Base-by-base conservation (phyloP, 2,888 invertebrate species). In the Crocallis elinguaria region DNA sequence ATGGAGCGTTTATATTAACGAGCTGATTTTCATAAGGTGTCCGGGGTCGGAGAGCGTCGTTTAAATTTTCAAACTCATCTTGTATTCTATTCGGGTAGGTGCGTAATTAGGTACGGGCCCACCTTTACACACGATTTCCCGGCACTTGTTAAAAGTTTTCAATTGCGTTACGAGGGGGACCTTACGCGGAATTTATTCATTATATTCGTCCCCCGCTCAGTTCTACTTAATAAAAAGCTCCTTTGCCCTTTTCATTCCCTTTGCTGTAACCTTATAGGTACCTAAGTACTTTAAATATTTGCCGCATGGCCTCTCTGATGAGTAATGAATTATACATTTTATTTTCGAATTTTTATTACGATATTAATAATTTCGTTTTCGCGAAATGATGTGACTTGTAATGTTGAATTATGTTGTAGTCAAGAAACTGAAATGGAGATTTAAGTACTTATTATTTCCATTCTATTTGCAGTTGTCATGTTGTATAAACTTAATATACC, bases 121-220 rank as follows among this genome's bases (percentile, higher is more conserved):
- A 90, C 90, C 89, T 91, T 90, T 83, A 86, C 91, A 89, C 88
- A 85, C 89, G 90, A 88, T 89, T 90, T 88, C 87, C 80, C 83
- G 82, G 83, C 88, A 89, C 90, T 91, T 89, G 90, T 90, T 89
- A 89, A 90, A 91, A 90, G 88, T 90, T 91, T 90, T 90, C 91
- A 90, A 91, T 91, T 90, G 89, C 89, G 85, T 90, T 89, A 90
- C 75, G 82, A 81, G 79, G 82, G 66, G 81, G 77, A 73, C 82
- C 83, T 85, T 81, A 88, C 82, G 81, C 81, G 80, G 86, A 90
- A 90, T 90, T 91, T 91, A 91, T 91, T 91, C 90, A 88, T 90
- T 89, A 88, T 86, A 84, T 84, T 86, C 84, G 77, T 75, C 82
- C 76, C 74, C 77, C 74, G 72, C 73, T 75, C 77, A 43, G 48